phyloP scores from a whole-genome alignment of 37 sponge, comb jelly and placozoan species.

The Cliona cf. orientalis region DNA sequence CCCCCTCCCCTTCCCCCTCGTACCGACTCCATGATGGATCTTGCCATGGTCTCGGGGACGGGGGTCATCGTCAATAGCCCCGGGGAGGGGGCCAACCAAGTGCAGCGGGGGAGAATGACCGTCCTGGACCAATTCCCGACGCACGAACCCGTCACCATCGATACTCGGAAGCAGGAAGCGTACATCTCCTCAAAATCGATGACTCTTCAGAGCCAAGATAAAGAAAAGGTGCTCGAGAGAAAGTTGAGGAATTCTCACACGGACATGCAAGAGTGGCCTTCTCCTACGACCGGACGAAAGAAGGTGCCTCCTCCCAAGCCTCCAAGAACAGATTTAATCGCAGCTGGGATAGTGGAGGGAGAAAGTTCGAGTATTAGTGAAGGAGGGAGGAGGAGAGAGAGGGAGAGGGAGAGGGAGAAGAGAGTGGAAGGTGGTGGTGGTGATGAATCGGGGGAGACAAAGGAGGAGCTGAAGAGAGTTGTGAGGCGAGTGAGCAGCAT shows the following conservation, averaged over 20 bases:
- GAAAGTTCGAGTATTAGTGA: too few relatives aligned
- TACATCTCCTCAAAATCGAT: too few relatives aligned
- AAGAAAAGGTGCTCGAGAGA: too few relatives aligned
- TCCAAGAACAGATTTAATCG: slow-evolving; percentile 14
- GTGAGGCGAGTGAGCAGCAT: slow-evolving; percentile 5
- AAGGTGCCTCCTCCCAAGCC: slow-evolving; percentile 47
- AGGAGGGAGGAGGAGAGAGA: too few relatives aligned
- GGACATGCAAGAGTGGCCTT: too few relatives aligned
- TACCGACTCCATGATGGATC: slow-evolving; percentile 1
- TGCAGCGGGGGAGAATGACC: background rate
- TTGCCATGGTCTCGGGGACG: too few relatives aligned
- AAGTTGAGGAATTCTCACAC: too few relatives aligned
- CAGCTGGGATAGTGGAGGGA: too few relatives aligned
- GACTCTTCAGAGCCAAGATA: too few relatives aligned
- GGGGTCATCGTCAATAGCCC: too few relatives aligned
- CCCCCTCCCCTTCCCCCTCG: slow-evolving; percentile 39
- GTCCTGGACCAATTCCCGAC: background rate
- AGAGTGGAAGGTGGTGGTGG: background rate
- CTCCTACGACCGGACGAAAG: background rate
- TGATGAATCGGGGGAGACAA: too few relatives aligned
- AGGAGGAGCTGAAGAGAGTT: background rate
- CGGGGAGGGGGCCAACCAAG: background rate
- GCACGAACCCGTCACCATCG: background rate
- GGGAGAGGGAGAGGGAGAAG: background rate
- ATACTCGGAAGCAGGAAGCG: background rate